Percentiles rank a stretch among this genome's conserved stretches.
Conservation (phyloP, 2,113 vertebrate species). For the Rhadina sibilatrix region DNA sequence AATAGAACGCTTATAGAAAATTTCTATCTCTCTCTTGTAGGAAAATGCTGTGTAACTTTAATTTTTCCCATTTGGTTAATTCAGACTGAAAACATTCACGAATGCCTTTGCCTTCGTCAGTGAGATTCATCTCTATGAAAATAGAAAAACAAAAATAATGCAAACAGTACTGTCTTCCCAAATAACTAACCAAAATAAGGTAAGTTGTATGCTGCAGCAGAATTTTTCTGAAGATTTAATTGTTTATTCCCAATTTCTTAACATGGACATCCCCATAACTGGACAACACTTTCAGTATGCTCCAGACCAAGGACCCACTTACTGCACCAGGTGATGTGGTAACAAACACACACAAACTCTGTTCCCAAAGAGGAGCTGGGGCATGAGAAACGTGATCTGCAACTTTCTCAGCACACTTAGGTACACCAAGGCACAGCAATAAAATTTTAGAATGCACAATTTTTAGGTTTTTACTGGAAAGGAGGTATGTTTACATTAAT, state of each 20-base stretch:
- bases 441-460: background rate
- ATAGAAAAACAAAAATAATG: background rate
- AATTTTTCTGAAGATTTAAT: background rate
- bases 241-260: background rate
- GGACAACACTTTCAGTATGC: background rate
- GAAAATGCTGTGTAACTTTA: background rate
- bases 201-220: background rate
- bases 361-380: background rate
- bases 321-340: background rate
- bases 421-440: background rate
- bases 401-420: background rate
- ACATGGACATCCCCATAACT: background rate
- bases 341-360: background rate
- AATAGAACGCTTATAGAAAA: background rate
- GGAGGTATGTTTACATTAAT: background rate
- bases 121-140: background rate
- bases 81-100: background rate
- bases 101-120: background rate
- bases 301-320: background rate
- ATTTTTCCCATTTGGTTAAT: background rate
- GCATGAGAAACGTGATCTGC: background rate
- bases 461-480: background rate
- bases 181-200: background rate
- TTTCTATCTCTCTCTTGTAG: background rate
- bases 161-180: background rate